Evolutionary conservation across 2,113 vertebrate genomes (phyloP).

Genomic region (Gobiocypris rarus): DNA sequence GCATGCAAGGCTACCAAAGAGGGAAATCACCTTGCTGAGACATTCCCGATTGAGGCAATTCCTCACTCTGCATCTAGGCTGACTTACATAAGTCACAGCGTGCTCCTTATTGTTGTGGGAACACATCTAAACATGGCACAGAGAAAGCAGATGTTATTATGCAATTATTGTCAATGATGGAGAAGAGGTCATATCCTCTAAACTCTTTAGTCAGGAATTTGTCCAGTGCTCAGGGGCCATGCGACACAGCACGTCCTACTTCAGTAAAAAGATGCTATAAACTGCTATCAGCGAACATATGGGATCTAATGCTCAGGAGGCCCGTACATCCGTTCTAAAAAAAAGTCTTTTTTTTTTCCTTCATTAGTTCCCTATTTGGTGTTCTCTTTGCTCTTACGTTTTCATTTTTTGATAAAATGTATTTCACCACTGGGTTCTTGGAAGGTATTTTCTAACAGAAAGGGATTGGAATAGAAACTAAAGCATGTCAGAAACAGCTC

Average conservation of each 20-base stretch:
- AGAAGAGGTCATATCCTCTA: slow-evolving; percentile 45
- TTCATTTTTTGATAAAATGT: background rate
- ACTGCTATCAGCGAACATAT: slow-evolving; percentile 17
- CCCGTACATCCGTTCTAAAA: background rate
- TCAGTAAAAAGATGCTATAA: slow-evolving; percentile 28
- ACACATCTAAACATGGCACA: slow-evolving; percentile 17
- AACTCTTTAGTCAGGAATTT: slow-evolving; percentile 52
- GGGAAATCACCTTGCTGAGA: background rate
- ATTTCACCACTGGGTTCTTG: background rate
- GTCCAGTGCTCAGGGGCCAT: slow-evolving; percentile 36
- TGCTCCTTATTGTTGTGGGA: slow-evolving; percentile 6
- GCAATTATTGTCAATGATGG: slow-evolving; percentile 42
- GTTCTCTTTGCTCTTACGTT: background rate
- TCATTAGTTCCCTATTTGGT: background rate
- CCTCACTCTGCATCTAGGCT: background rate
- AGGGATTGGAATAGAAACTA: background rate
- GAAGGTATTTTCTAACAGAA: background rate
- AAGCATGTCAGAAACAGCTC: background rate
- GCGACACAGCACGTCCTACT: slow-evolving; percentile 34
- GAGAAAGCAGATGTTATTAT: slow-evolving; percentile 34
- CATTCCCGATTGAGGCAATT: background rate
- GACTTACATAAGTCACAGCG: background rate
- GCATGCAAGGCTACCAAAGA: background rate
- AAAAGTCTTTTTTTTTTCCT: background rate
- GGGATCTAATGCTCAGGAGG: slow-evolving; percentile 13